Base-by-base conservation (phyloP, 2,113 vertebrate species). In the Nestor notabilis region DNA sequence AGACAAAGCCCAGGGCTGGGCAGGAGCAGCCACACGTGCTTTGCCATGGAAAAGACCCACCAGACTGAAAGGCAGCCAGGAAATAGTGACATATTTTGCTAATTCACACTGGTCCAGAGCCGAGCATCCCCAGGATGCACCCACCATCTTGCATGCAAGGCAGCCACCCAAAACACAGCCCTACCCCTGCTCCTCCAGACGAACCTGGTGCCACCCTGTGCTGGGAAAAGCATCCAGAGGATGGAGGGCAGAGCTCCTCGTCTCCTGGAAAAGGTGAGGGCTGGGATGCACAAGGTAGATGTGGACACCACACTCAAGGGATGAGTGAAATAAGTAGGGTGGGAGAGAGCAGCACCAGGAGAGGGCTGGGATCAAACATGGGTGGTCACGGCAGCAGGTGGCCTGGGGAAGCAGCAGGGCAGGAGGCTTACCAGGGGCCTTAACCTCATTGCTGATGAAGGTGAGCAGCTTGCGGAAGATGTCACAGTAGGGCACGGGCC, bases 401-500 rank as follows among this genome's bases (percentile, higher is more conserved):
- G 4, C 46, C 75, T 18, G 7, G 63, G 63, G 64, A 25, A 68
- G 60, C 23, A 44, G 63, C 1, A 8, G 68, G n/a, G 28, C 11
- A 2, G 29, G 3, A 61, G 9, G 0, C 95, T 87, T 96, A 99
- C 99, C 99, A 44, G 99, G 99, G 7, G 99, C 99, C 94, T 98
- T 99, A 80, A 99, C 98, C 94, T 99, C 99, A 27, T 99, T 98
- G 17, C 98, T 98, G 19, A 99, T 98, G 78, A 98, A 99, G 81
- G 98, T 98, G 78, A 99, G 99, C 75, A 99, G 98, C 88, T 98
- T 98, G 29, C 92, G 98, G 94, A 98, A 99, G 94, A 99, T 98
- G 83, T 98, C 97, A 18, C 99, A 99, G 96, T 99, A 99, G 1
- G 99, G 99, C 71, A 99, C 97, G 0, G 99, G 99, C 99, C 99